These are phyloP conservation scores for Mesoligia furuncula DNA, from an alignment of 2,888 invertebrate species.

Conservation along the genomic window DNA sequence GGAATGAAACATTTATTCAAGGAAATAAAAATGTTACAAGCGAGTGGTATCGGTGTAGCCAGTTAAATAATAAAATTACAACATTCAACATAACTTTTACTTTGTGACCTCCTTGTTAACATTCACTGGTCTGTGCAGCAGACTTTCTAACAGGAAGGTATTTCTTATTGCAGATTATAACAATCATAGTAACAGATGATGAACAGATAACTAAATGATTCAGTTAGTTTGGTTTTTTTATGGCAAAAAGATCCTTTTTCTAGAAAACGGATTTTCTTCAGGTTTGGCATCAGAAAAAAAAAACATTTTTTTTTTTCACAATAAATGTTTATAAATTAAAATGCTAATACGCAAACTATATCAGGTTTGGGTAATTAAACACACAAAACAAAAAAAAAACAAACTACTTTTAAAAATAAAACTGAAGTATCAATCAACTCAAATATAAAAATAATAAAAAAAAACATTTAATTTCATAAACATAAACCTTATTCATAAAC, in stretches of 20 bases:
- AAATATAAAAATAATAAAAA: no score
- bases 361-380: not conserved
- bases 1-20: not conserved
- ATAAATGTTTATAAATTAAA: not conserved
- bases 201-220: not conserved
- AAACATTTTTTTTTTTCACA: not conserved
- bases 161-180: conserved; percentile 11
- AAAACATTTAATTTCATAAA: no score
- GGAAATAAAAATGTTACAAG: not conserved
- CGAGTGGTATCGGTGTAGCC: not conserved
- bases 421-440: no score
- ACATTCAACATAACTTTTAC: conserved; percentile 48
- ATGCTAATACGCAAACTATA: not conserved
- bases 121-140: conserved; percentile 21
- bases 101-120: conserved; percentile 50
- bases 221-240: not conserved
- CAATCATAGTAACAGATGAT: not conserved
- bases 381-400: not conserved
- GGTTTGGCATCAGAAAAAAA: not conserved
- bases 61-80: conserved; percentile 23
- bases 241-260: not conserved
- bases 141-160: conserved; percentile 34
- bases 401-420: not conserved
- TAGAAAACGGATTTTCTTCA: not conserved
- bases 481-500: no score